Evolutionary conservation across 1,140 invertebrate species (phyloP).

Genomic region (Drosophila pectinifera): DNA sequence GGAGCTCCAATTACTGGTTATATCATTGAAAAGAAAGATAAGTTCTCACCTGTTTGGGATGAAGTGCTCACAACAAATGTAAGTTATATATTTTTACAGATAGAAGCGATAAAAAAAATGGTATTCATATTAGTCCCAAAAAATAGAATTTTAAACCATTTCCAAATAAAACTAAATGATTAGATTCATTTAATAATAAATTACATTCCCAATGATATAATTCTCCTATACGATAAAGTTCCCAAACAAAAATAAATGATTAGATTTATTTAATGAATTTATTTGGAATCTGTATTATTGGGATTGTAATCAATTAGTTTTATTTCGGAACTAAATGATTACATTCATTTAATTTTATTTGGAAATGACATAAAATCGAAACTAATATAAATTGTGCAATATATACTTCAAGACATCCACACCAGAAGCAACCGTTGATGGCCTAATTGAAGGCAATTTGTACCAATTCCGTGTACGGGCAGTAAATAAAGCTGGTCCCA

Average conservation of each 20-base stretch:
- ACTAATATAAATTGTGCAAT: background rate
- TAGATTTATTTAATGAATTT: too few species aligned
- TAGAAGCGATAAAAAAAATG: background rate
- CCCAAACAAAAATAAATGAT: too few species aligned
- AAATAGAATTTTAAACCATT: too few species aligned
- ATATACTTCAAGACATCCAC: constrained; percentile 87
- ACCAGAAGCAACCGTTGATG: constrained; percentile 93
- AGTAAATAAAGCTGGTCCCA: constrained; percentile 97
- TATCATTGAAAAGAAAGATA: constrained; percentile 98
- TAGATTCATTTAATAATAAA: too few species aligned
- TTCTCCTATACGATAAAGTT: too few species aligned
- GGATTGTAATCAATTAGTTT: too few species aligned
- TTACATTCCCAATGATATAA: too few species aligned
- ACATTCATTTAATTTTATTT: too few species aligned
- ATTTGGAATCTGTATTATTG: too few species aligned
- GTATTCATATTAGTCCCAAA: background rate
- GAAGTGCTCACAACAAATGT: constrained; percentile 93
- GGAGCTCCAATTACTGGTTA: constrained; percentile 98
- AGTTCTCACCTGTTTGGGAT: constrained; percentile 94
- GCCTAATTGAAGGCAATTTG: constrained; percentile 95
- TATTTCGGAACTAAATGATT: too few species aligned
- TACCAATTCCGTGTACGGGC: constrained; percentile 97
- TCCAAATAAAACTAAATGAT: background rate
- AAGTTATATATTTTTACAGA: constrained; percentile 60
- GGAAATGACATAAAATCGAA: too few species aligned